Base-by-base conservation (phyloP, 2,888 invertebrate species). In the Syrista parreyssii region DNA sequence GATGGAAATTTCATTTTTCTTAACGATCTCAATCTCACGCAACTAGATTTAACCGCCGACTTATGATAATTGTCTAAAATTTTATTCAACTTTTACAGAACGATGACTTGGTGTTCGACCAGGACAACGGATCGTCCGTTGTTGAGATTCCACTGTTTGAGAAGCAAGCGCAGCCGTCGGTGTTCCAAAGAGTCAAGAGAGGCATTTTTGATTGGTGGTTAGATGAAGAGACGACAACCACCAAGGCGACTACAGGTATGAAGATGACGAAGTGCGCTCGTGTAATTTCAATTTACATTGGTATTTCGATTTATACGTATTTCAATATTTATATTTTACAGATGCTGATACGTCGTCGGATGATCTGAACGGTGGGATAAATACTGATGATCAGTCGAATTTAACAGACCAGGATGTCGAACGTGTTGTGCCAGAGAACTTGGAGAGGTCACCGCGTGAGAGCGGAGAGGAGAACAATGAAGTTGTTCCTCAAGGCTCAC, bases 141-240 rank as follows among this genome's bases (percentile, higher is more conserved):
- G 80, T 78, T 68, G 84, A 87, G 71, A 72, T 81, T 4, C 85
- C 88, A 4, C 68, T 83, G 74, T 86, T 89, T 76, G 87, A 88
- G 69, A 86, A 78, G 32, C 84, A 85, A 12, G 81, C 83, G 4
- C 83, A 84, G 0, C 80, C 83, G 15, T 86, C 89, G 0, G 11
- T 88, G 1, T 84, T 93, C 71, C 91, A 91, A 77, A 91, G 92
- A 82, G 88, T 92, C 85, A 92, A 91, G 84, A 86, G 92, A 78
- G 84, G 86, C 0, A 1, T 88, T 2, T 85, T 81, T 1, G 81
- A 84, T 76, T 82, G 81, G 31, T 79, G 6, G 0, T 76, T 34
- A 1, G 75, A 79, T 4, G 74, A 78, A 1, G 72, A 40, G 33
- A 74, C 82, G 11, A 68, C 11, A 32, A 75, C 36, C n/a, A 11